phyloP scores from a whole-genome alignment of 2,888 invertebrate species.

The Napeogenes sylphis region DNA sequence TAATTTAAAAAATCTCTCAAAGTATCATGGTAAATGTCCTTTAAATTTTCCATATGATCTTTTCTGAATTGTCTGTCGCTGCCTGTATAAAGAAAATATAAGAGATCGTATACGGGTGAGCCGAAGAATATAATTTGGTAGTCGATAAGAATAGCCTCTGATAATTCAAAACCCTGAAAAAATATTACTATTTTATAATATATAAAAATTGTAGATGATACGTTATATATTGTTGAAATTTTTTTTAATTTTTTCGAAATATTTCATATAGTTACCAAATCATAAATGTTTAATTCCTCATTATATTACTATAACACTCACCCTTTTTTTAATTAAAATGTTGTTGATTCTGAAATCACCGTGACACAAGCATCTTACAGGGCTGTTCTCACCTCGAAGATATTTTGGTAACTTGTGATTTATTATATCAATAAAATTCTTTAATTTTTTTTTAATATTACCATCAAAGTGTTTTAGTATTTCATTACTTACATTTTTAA shows the following conservation, averaged over 20 bases:
- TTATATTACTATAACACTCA: slow-evolving; percentile 33
- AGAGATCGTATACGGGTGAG: slow-evolving; percentile 1
- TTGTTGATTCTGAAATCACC: slow-evolving; percentile 44
- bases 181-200: too few relatives aligned
- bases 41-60: background rate
- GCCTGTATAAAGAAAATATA: slow-evolving; percentile 1
- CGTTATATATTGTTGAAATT: too few relatives aligned
- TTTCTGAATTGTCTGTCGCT: background rate
- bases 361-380: slow-evolving; percentile 39
- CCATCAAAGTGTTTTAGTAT: slow-evolving; percentile 32
- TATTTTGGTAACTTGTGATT: slow-evolving; percentile 35
- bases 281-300: too few relatives aligned
- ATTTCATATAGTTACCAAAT: background rate
- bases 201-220: too few relatives aligned
- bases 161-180: background rate
- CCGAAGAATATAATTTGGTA: slow-evolving; percentile 1
- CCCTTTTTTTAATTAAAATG: slow-evolving; percentile 38
- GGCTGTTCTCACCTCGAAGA: slow-evolving; percentile 26
- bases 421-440: too few relatives aligned
- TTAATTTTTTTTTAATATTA: too few relatives aligned
- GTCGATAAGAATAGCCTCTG: slow-evolving; percentile 8
- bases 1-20: background rate
- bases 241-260: too few relatives aligned
- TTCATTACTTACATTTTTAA: slow-evolving; percentile 33
- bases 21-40: slow-evolving; percentile 1